Evolutionary conservation across 2,113 vertebrate genomes (phyloP), one percentile per base, ranked within the genome.

Genomic region (Xerus inauris): DNA sequence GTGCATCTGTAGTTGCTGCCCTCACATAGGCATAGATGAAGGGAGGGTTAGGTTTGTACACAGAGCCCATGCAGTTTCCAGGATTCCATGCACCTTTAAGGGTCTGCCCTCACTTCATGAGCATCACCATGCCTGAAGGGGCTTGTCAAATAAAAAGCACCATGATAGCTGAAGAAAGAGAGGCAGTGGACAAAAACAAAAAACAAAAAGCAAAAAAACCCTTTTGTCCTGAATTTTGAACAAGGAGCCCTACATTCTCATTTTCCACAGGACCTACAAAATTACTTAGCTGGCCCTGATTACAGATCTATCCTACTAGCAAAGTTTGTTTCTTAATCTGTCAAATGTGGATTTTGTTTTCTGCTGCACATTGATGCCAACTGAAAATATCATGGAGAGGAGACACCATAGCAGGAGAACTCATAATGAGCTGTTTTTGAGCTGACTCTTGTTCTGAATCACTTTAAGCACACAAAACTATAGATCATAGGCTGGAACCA

Each of bases 41-140:
- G 7, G 10, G 7, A 19, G 2, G 1, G 9, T 38, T 3, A 24
- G 13, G n/a, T 0, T 22, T 47, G 12, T 10, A 3, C 3, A 62
- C 7, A 16, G 2, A 13, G 2, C 2, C 3, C 64, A 6, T 11
- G 22, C 26, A 49, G 5, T 12, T 38, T 17, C 4, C 1, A 11
- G 62, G 5, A 47, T 54, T 64, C n/a, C 24, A 17, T 3, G 7
- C 1, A 7, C 1, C 2, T 76, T 47, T 42, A 42, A 85, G 9
- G 30, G 2, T 12, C 24, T 19, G 3, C 7, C 38, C 6, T 82
- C 8, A 22, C 10, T 35, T 13, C 4, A 9, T 0, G 5, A 73
- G 26, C 79, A 3, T 90, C 14, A 5, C 13, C 49, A 76, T 51
- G 45, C 8, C 26, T 24, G 14, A 91, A 42, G 24, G 8, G 45